Percentiles rank a stretch among this genome's conserved stretches.
phyloP scores from a whole-genome alignment of 2,797 vertebrate genomes.

The Adelosebastes latens region DNA sequence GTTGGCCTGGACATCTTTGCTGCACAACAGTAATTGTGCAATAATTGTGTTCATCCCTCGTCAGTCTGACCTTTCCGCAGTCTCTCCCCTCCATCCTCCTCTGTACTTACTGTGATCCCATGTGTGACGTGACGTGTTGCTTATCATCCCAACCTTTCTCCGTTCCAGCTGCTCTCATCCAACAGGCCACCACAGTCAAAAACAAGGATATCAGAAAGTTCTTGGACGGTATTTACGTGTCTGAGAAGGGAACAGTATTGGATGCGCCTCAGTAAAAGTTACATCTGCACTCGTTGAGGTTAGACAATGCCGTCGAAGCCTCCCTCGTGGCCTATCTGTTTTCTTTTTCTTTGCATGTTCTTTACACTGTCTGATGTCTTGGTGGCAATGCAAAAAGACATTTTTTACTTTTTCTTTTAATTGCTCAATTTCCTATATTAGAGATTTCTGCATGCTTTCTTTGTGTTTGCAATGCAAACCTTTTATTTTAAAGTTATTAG shows the following conservation, averaged over 20 bases:
- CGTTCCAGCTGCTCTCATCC: conserved; percentile 95
- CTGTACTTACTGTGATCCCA: conserved; percentile 21
- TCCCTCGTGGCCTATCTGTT: not conserved
- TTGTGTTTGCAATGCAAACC: not conserved
- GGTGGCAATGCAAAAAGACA: not conserved
- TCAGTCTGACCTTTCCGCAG: not conserved
- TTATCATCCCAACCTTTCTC: conserved; percentile 59
- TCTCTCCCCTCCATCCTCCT: not conserved
- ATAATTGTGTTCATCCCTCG: not conserved
- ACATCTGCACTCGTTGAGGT: conserved; percentile 72
- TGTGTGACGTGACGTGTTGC: conserved; percentile 38
- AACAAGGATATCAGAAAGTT: conserved; percentile 99
- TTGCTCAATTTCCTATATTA: not conserved
- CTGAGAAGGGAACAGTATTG: conserved; percentile 96
- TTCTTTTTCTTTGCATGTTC: not conserved
- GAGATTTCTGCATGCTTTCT: not conserved
- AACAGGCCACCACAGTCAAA: conserved; percentile 98
- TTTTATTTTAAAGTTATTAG: not conserved
- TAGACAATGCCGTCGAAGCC: conserved; percentile 54
- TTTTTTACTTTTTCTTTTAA: not conserved
- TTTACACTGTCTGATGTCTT: not conserved
- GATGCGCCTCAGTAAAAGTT: conserved; percentile 85
- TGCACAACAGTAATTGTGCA: no score
- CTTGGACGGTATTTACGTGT: conserved; percentile 99
- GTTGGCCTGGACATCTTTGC: no score